phyloP scores from a whole-genome alignment of 2,888 invertebrate genomes.

The Hoplodrina blanda region DNA sequence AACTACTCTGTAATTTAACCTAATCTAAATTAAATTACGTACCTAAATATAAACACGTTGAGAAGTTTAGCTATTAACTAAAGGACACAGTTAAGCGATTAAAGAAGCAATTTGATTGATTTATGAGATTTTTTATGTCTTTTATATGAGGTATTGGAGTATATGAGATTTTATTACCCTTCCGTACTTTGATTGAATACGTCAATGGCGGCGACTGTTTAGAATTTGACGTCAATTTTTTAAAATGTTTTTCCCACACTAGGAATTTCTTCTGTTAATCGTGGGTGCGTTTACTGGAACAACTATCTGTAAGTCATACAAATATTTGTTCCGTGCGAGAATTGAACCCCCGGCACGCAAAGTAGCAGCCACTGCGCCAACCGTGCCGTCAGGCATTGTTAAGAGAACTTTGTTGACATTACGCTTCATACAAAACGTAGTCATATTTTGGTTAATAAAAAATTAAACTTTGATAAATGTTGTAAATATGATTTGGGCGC shows the following conservation, averaged over 20 bases:
- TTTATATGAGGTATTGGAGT: constrained; percentile 56
- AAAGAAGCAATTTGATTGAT: constrained; percentile 63
- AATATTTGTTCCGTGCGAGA: too few relatives aligned
- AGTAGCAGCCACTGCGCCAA: too few relatives aligned
- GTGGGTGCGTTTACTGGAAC: too few relatives aligned
- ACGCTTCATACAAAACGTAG: too few relatives aligned
- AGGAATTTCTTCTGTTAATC: too few relatives aligned
- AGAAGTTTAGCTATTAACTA: constrained; percentile 50
- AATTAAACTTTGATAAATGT: too few relatives aligned
- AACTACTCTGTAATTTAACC: constrained; percentile 27
- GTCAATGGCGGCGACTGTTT: constrained; percentile 67
- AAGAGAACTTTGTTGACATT: neutral
- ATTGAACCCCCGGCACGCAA: too few relatives aligned
- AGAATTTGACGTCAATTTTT: constrained; percentile 55
- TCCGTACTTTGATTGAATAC: constrained; percentile 56
- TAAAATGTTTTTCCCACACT: too few relatives aligned
- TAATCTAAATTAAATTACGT: constrained; percentile 30
- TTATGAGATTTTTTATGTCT: constrained; percentile 57
- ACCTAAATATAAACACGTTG: constrained; percentile 26
- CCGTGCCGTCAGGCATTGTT: too few relatives aligned
- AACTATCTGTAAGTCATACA: too few relatives aligned
- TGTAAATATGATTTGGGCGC: too few relatives aligned
- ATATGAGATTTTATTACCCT: constrained; percentile 64
- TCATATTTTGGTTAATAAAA: too few relatives aligned
- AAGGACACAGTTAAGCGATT: constrained; percentile 64